Evolutionary conservation across 1,140 invertebrate genomes (phyloP).

Genomic region (Penaeus vannamei): DNA sequence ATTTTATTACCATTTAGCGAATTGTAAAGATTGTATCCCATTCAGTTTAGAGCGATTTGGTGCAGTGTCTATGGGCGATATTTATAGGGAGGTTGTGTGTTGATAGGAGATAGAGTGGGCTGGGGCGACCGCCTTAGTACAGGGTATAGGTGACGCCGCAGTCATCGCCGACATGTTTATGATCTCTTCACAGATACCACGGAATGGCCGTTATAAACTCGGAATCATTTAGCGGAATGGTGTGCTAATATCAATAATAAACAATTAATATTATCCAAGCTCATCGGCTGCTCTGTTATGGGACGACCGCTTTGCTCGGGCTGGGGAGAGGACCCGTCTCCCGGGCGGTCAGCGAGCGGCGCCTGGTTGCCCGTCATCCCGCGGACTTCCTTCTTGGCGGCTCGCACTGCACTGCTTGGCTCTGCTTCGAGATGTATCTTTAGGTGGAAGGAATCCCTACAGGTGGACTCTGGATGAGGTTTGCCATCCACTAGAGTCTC

Average conservation of each 20-base stretch:
- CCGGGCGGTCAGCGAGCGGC: constrained; percentile 29
- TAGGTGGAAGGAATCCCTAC: not conserved
- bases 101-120: not conserved
- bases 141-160: not conserved
- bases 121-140: not conserved
- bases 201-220: not conserved
- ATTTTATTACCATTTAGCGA: constrained; percentile 57
- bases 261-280: constrained; percentile 40
- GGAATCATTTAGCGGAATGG: constrained; percentile 44
- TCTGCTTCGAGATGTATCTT: constrained; percentile 4
- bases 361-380: constrained; percentile 29
- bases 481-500: not conserved
- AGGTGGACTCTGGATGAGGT: not conserved
- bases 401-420: not conserved
- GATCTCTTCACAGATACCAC: too few species aligned
- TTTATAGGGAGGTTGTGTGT: constrained; percentile 37
- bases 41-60: constrained; percentile 29
- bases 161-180: not conserved
- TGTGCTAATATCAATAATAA: constrained; percentile 51
- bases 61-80: constrained; percentile 43
- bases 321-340: not conserved
- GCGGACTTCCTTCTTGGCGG: constrained; percentile 34
- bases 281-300: constrained; percentile 9
- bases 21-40: constrained; percentile 53
- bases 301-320: not conserved